These are phyloP conservation scores for Sarcophaga carnaria DNA, from an alignment of 2,888 invertebrate genomes.

Conservation along the genomic window DNA sequence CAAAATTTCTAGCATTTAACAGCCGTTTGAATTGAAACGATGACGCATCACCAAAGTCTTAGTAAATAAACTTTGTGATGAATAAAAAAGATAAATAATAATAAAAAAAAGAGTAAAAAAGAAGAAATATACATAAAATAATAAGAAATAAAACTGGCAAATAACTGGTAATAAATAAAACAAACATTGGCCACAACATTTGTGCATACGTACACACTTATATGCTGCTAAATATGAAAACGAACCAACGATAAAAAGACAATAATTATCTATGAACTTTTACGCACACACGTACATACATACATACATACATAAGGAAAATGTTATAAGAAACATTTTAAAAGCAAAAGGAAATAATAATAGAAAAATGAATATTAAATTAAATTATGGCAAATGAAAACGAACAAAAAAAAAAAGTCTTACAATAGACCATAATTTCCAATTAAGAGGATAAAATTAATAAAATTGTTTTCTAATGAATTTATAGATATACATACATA, in stretches of 20 bases:
- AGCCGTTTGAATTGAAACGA: neutral
- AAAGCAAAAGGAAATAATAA: neutral
- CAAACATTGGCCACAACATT: slow-evolving; percentile 57
- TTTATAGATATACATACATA: neutral
- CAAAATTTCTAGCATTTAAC: slow-evolving; percentile 5
- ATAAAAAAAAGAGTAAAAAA: slow-evolving; percentile 20
- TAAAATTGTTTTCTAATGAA: too few species aligned
- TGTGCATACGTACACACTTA: neutral
- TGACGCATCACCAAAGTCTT: neutral
- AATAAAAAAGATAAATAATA: neutral
- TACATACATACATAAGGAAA: neutral
- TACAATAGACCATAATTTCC: neutral
- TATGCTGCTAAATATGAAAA: slow-evolving; percentile 41
- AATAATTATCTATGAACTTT: slow-evolving; percentile 38
- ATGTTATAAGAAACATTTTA: neutral
- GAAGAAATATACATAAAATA: slow-evolving; percentile 21
- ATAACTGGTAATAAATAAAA: slow-evolving; percentile 64
- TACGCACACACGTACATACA: neutral
- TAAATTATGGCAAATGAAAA: neutral
- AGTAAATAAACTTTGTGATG: neutral
- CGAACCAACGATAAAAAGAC: slow-evolving; percentile 39
- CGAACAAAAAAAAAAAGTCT: slow-evolving; percentile 5
- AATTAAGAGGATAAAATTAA: neutral
- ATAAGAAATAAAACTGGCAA: slow-evolving; percentile 26
- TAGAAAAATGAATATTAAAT: neutral